A percentile compares a stretch with the other conserved stretches of the same genome.
Evolutionary conservation across 2,888 invertebrate genomes (phyloP).

Genomic region (Esperia sulphurella): DNA sequence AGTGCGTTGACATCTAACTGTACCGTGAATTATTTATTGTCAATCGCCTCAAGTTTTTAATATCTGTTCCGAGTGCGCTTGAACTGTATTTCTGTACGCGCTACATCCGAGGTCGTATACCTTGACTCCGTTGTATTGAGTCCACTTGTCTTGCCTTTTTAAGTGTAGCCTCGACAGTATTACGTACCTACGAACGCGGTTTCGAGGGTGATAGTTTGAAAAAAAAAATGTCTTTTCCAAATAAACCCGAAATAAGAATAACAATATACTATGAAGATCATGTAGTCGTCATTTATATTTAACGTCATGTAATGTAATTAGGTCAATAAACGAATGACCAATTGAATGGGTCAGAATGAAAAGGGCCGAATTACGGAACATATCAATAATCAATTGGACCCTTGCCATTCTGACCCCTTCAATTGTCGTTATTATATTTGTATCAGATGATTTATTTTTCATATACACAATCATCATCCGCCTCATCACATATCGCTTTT

Average conservation of each 20-base stretch:
- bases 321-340: no score
- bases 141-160: slow-evolving; percentile 68
- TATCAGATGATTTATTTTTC: no score
- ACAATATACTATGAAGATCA: slow-evolving; percentile 84
- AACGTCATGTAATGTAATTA: slow-evolving; percentile 14
- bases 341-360: no score
- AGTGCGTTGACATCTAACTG: slow-evolving; percentile 77
- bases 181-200: slow-evolving; percentile 67
- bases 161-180: slow-evolving; percentile 61
- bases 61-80: slow-evolving; percentile 65
- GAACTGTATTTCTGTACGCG: slow-evolving; percentile 38
- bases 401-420: no score
- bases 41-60: slow-evolving; percentile 41
- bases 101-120: slow-evolving; percentile 53
- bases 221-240: slow-evolving; percentile 82
- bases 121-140: slow-evolving; percentile 67
- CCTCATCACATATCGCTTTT: no score
- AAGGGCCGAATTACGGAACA: no score
- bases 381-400: no score
- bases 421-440: no score
- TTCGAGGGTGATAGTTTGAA: slow-evolving; percentile 54
- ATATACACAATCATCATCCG: no score
- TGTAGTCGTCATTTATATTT: slow-evolving; percentile 83
- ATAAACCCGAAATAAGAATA: slow-evolving; percentile 82
- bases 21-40: slow-evolving; percentile 69